Evolutionary conservation across 2,113 vertebrate genomes (phyloP), one percentile per base, ranked within the genome.

Genomic region (Ptilorrhoa leucosticta): DNA sequence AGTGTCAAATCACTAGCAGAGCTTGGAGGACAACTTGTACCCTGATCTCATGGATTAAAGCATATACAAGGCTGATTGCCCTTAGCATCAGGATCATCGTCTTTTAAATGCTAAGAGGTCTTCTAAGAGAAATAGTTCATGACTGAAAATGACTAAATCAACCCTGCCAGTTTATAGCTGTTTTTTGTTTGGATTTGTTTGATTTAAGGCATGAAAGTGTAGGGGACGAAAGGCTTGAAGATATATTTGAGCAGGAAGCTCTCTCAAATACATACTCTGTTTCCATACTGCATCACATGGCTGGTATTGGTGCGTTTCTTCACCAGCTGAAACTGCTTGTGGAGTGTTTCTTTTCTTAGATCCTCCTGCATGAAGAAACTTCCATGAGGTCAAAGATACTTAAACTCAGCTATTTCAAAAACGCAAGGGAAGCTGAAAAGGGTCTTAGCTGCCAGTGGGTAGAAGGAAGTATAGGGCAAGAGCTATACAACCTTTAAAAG

Each of bases 261-360:
- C 69, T 47, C 30, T 53, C 58, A 68, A 81, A 78, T 69, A 94
- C 47, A 3, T 92, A 95, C 98, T 97, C 93, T 99, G 98, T 99
- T 99, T 33, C 99, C 99, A 10, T 97, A 99, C 96, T 99, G 99
- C 99, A 99, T 99, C 90, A 99, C 99, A 2, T 99, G 99, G 95
- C 99, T 99, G 57, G 99, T 99, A 97, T 99, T 99, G 44, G 99
- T 99, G 93, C 98, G 98, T 7, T 95, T 97, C 97, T 98, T 99
- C 14, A 99, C 99, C 45, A 99, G 97, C 89, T 98, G 98, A 92
- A 99, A 99, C 96, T 99, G 99, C 93, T 98, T 98, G 73, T 98
- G 95, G 22, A 99, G 97, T 0, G 99, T 99, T 97, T 99, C 99
- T 84, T 97, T 98, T 4, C 37, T 97, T 93, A 99, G 95, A 94